Base-by-base conservation (phyloP, 37 sponge, comb jelly and placozoan species). In the Axinella damicornis region DNA sequence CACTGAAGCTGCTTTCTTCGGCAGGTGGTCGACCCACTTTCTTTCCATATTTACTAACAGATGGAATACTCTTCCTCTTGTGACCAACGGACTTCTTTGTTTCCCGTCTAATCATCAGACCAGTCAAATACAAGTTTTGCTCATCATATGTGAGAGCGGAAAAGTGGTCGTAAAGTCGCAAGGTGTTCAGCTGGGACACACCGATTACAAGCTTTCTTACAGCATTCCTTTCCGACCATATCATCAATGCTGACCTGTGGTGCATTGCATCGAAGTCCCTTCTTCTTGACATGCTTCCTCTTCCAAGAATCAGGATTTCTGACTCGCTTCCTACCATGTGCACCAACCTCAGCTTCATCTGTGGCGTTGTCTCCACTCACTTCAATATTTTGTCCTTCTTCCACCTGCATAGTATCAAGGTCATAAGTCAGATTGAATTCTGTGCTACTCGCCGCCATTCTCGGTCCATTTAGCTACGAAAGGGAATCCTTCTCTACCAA, bases 1-100 rank as follows among this genome's bases (percentile, higher is more conserved):
- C 68, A 24, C 73, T 88, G 40, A 88, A 88, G 21, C 25, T 15
- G 55, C 83, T 80, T 33, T 63, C 81, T 53, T 82, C 89, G 41
- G 89, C 89, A 37, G 89, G 89, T 59, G 89, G 83, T 37, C 89
- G 82, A 33, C 89, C 83, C 40, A 58, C 21, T 35, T 75, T 34
- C 66, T 72, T 87, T 16, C 87, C 80, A 56, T 37, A 52, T 37
- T 21, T 24, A 64, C 65, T 64, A 15, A 64, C 25, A 12, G 36
- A 20, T n/a, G n/a, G n/a, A n/a, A n/a, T n/a, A n/a, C n/a, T n/a
- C 73, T 70, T 53, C 66, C 2, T 4, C 20, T 62, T 80, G 73
- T 27, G 77, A 15, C 88, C 81, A 27, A 53, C 59, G 6, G 82
- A 54, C 54, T 88, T 75, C 71, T 74, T 74, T 32, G 88, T 81